Percentiles rank a stretch among this genome's conserved stretches.
Evolutionary conservation across 2,797 vertebrate genomes (phyloP).

Genomic region (Lutra lutra): DNA sequence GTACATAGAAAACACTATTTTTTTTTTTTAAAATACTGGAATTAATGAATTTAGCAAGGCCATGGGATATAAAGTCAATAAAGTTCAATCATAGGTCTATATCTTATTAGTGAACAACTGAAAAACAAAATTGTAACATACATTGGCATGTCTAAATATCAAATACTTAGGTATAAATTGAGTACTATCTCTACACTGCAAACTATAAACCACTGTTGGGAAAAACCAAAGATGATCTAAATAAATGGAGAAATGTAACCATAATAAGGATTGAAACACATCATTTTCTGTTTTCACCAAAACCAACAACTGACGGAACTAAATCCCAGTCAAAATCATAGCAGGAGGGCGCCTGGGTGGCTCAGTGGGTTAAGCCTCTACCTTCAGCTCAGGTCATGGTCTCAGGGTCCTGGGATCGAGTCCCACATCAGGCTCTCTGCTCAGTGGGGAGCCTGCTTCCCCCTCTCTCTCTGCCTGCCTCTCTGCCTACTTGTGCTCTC

Average conservation of each 20-base stretch:
- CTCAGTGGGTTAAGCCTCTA: no score
- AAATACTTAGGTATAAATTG: not conserved
- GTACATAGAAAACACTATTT: not conserved
- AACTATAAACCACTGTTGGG: not conserved
- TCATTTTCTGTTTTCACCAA: not conserved
- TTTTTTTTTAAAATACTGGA: not conserved
- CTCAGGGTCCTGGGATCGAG: no score
- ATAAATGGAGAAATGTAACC: not conserved
- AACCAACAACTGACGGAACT: not conserved
- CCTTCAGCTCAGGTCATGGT: no score
- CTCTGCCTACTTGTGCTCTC: no score
- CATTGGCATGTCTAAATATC: not conserved
- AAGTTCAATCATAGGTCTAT: not conserved
- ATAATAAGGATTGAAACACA: not conserved
- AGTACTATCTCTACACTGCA: not conserved
- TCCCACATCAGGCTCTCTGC: no score
- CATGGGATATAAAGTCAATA: not conserved
- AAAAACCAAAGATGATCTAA: not conserved
- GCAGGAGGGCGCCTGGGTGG: not conserved
- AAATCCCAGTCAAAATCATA: not conserved
- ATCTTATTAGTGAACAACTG: not conserved
- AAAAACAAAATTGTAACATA: not conserved
- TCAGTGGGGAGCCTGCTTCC: no score
- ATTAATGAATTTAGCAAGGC: not conserved
- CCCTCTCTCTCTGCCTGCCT: no score